These are phyloP conservation scores for Bradypodion ventrale DNA, from an alignment of 2,797 vertebrate genomes.

Conservation along the genomic window DNA sequence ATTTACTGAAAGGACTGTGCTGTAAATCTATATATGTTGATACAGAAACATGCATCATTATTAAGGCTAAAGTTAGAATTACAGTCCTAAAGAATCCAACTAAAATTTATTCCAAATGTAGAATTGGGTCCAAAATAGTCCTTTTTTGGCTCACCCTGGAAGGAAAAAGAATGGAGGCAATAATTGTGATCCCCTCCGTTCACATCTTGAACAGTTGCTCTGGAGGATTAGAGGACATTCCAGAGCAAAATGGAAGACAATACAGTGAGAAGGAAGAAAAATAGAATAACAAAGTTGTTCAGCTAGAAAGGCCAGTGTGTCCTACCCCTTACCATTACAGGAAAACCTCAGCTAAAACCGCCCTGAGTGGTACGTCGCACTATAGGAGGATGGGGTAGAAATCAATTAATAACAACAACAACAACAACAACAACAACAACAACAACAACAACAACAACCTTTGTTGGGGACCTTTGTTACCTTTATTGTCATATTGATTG, in stretches of 20 bases:
- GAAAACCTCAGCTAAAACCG: no score
- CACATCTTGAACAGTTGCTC: neutral
- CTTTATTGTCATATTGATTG: no score
- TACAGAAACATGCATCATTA: no score
- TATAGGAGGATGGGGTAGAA: no score
- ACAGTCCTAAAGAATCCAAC: neutral
- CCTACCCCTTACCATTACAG: no score
- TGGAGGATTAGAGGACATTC: neutral
- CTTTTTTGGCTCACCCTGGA: neutral
- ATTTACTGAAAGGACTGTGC: neutral
- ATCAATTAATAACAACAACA: no score
- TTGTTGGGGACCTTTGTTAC: no score
- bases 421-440: no score
- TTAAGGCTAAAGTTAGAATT: neutral
- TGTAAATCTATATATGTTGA: no score
- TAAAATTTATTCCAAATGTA: neutral
- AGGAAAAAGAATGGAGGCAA: neutral
- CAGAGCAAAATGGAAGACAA: neutral
- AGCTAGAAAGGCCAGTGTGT: no score
- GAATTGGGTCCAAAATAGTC: neutral
- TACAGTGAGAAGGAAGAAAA: neutral
- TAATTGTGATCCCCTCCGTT: neutral
- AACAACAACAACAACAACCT: no score
- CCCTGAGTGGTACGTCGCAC: no score
- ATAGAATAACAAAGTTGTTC: neutral